A percentile compares a stretch with the other conserved stretches of the same genome.
phyloP scores from a whole-genome alignment of 2,113 vertebrate genomes.

The Megaceryle maxima region DNA sequence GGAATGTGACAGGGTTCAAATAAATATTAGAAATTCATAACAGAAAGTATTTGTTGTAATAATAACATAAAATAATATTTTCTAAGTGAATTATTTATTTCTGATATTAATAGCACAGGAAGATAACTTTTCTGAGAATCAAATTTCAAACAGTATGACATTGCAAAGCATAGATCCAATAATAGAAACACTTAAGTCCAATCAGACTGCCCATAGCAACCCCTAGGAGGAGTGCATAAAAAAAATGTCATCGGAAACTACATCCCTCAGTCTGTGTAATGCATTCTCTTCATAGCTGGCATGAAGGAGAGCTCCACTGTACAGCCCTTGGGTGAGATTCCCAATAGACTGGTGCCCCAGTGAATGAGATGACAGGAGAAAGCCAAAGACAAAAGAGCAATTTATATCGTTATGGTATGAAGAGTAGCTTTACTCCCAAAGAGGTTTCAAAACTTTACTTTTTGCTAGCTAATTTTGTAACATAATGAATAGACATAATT shows the following conservation, averaged over 20 bases:
- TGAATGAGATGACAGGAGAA: neutral
- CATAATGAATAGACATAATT: neutral
- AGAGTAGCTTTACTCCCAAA: neutral
- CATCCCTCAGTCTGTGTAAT: neutral
- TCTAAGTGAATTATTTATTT: neutral
- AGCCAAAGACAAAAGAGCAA: neutral
- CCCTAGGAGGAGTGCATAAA: neutral
- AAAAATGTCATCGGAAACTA: neutral
- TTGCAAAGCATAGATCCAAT: neutral
- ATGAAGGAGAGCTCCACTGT: neutral
- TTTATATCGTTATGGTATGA: neutral
- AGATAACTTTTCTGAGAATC: neutral
- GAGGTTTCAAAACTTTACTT: neutral
- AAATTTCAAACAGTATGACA: neutral
- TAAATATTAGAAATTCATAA: conserved; percentile 1
- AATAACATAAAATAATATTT: neutral
- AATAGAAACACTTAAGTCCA: neutral
- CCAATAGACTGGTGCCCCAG: neutral
- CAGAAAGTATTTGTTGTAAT: neutral
- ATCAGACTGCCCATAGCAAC: neutral
- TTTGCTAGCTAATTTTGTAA: neutral
- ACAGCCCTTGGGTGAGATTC: neutral
- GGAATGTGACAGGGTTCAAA: neutral
- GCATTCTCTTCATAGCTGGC: neutral
- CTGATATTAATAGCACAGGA: neutral